A percentile compares a stretch with the other conserved stretches of the same genome.
Conservation (phyloP, 1,140 invertebrate genomes). For the Oppia nitens region DNA sequence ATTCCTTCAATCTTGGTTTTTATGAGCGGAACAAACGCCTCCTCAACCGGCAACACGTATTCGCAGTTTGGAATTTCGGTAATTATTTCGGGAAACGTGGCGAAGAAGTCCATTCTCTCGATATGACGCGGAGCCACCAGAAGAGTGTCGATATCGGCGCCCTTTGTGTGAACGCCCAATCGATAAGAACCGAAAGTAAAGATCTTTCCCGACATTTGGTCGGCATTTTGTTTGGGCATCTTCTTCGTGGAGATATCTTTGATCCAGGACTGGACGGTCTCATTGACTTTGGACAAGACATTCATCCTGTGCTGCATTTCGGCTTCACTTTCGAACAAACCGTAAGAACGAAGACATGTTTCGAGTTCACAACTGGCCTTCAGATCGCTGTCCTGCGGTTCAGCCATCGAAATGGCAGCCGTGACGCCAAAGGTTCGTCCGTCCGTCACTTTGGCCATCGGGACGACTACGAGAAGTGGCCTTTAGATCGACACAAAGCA, state of each 20-base stretch:
- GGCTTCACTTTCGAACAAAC: constrained; percentile 75
- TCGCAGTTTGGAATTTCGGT: constrained; percentile 71
- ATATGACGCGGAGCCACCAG: constrained; percentile 94
- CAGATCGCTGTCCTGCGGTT: constrained; percentile 66
- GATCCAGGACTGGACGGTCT: constrained; percentile 80
- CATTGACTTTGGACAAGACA: constrained; percentile 57
- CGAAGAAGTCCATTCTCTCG: constrained; percentile 81
- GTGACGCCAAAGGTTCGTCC: constrained; percentile 50
- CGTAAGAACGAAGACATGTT: constrained; percentile 61
- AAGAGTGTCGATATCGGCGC: constrained; percentile 96
- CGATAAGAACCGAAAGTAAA: constrained; percentile 95
- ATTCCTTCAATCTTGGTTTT: constrained; percentile 99
- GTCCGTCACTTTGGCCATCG: neutral
- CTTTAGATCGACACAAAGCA: no score
- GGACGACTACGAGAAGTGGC: no score
- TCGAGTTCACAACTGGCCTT: constrained; percentile 64
- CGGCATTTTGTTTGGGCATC: constrained; percentile 66
- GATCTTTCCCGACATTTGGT: constrained; percentile 85
- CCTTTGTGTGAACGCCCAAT: constrained; percentile 72
- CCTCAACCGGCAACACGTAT: constrained; percentile 73
- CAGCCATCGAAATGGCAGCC: constrained; percentile 72
- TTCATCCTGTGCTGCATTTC: constrained; percentile 69
- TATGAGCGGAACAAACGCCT: constrained; percentile 97
- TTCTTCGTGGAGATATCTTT: constrained; percentile 70
- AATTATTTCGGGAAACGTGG: constrained; percentile 77